Base-by-base conservation (phyloP, 2,113 vertebrate species). In the Pituophis catenifer region DNA sequence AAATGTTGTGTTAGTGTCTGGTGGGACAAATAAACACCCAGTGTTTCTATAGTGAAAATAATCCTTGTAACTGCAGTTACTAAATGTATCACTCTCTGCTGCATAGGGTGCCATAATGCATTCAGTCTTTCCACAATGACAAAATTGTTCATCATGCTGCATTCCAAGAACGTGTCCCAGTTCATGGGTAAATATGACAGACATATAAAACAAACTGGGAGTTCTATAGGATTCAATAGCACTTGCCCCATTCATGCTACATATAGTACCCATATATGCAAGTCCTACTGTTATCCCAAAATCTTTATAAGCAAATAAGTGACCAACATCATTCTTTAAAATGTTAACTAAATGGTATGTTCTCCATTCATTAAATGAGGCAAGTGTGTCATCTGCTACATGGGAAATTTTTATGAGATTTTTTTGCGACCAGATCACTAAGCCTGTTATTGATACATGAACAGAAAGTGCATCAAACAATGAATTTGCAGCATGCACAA, bases 11-110 rank as follows among this genome's bases (percentile, higher is more conserved):
- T 0, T 2, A 81, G 58, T 5, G 23, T 7, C 10, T 58, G 90
- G 50, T 86, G 54, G 33, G 86, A 62, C 3, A 0, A 50, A 0
- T 10, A 93, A 26, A 70, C 97, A 87, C 23, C 44, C 75, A 92
- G 44, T 1, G 96, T 96, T 90, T 97, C 97, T 95, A 94, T 90
- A 0, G 95, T 95, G 2, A 97, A 97, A 8, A 96, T 97, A 92
- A 44, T 33, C 4, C 10, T 5, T 44, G 50, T 92, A 94, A 62
- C 93, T 96, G 89, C 95, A 95, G 23, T 95, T 96, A 57, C 92
- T 95, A 50, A 92, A 95, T 9, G 5, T 86, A 89, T 38, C 89
- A 33, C 33, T 19, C 0, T 0, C 0, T 8, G 0, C 0, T 23
- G 13, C 21, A 38, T 0, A 0, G 33, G 57, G 1, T 15, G 8